A percentile compares a stretch with the other conserved stretches of the same genome.
These are phyloP conservation scores for Hapalemur alaotrensis DNA, from an alignment of 2,797 vertebrate genomes.

Conservation along the genomic window DNA sequence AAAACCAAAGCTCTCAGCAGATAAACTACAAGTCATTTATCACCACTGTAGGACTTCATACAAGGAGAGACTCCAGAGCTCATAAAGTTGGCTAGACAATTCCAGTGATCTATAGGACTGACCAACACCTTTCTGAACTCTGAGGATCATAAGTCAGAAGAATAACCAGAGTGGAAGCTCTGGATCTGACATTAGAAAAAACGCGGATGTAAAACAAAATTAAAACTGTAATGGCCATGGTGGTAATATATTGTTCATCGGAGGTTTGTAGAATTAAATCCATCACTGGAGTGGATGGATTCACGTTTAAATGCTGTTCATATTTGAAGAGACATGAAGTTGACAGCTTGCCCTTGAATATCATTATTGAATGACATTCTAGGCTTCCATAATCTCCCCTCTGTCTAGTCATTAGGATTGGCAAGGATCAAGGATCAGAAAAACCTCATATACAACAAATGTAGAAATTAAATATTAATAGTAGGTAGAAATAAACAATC, in stretches of 20 bases:
- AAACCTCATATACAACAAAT: neutral
- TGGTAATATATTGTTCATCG: constrained; percentile 37
- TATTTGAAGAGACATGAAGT: neutral
- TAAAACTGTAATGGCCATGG: neutral
- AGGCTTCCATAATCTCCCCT: neutral
- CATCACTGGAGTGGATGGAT: neutral
- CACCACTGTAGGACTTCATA: neutral
- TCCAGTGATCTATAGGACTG: constrained; percentile 55
- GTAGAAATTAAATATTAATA: constrained; percentile 20
- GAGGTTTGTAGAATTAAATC: constrained; percentile 26
- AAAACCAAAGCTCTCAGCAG: constrained; percentile 63
- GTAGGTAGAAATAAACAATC: neutral
- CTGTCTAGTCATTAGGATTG: neutral
- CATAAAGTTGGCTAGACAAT: constrained; percentile 52
- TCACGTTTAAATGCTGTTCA: neutral
- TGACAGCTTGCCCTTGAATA: neutral
- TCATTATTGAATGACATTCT: neutral
- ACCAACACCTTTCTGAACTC: constrained; percentile 54
- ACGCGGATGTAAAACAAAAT: constrained; percentile 43
- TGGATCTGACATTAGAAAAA: constrained; percentile 1
- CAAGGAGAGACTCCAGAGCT: constrained; percentile 1
- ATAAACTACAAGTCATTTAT: constrained; percentile 64
- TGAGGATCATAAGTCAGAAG: constrained; percentile 32
- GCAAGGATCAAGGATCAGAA: neutral
- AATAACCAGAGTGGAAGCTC: constrained; percentile 22